Conservation (phyloP, 2,797 vertebrate species). For the Buceros bicornis region DNA sequence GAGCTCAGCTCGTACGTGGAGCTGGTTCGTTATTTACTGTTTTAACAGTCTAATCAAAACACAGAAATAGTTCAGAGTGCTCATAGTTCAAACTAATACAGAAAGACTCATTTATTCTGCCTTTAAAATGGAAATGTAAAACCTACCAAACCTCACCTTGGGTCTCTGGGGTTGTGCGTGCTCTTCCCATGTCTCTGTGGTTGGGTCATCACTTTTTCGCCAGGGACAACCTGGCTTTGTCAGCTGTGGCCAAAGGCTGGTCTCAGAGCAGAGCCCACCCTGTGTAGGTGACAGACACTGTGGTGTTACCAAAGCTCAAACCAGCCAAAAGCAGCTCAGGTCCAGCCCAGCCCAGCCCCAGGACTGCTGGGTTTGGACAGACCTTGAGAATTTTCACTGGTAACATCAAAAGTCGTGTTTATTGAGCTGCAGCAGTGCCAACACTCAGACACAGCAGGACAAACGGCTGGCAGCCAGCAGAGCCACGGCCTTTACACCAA, state of each 20-base stretch:
- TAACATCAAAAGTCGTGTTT: background rate
- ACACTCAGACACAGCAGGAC: background rate
- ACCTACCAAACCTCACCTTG: rapidly evolving
- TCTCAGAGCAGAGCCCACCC: background rate
- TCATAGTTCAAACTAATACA: background rate
- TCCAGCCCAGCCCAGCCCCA: background rate
- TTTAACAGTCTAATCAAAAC: background rate
- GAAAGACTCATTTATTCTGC: background rate
- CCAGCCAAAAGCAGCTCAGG: background rate
- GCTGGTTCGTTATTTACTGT: background rate
- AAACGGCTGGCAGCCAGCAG: background rate
- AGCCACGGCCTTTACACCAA: background rate
- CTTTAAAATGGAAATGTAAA: background rate
- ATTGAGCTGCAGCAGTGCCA: background rate
- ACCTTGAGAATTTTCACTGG: background rate
- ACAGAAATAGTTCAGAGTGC: background rate
- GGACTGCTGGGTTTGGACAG: background rate
- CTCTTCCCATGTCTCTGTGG: background rate
- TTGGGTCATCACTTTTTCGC: background rate
- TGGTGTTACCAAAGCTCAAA: background rate
- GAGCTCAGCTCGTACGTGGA: background rate
- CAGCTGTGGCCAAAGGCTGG: background rate
- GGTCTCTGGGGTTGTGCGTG: background rate
- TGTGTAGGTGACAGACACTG: background rate
- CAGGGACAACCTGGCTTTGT: background rate